Base-by-base conservation (phyloP, 1,140 invertebrate species). In the Neodiprion fabricii region DNA sequence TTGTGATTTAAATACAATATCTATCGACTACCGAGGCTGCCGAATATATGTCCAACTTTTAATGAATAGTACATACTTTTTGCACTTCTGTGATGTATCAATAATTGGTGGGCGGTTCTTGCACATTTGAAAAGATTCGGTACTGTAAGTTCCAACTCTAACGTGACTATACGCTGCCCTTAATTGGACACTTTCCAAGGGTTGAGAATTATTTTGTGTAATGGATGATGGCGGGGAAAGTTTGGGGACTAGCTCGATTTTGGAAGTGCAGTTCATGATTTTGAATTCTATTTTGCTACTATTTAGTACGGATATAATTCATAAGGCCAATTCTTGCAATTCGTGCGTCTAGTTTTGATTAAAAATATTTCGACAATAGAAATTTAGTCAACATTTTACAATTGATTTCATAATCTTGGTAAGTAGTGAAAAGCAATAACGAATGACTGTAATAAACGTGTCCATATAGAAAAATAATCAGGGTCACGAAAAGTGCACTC, bases 151-250 rank as follows among this genome's bases (percentile, higher is more conserved):
- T 66, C 86, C 87, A 23, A 88, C 81, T 72, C 86, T 81, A 72
- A 87, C 81, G 75, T 88, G 85, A 75, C 85, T 86, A 75, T 87
- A 88, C 47, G 84, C 81, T 21, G 85, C 82, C 66, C 84, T 79
- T 72, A 87, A 79, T 78, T 87, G 85, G 68, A 87, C 84, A 66
- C 86, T 84, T 75, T 88, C 87, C 61, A 87, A 74, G 12, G 87
- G 85, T 48, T 85, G 85, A 83, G 86, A 87, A 80, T 85, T 83
- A 47, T 75, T 77, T 4, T 85, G 82, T 70, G 87, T 86, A 75
- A 81, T 85, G 73, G 86, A 87, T 49, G 87, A 85, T 65, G 86
- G 28, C 28, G 28, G 28, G 28, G 28, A 40, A 40, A 40, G 28
- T 40, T 40, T 83, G 21, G 85, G 85, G 47, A 87, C 81, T 66